These are phyloP conservation scores for Notamacropus eugenii DNA, from an alignment of 2,797 vertebrate genomes.

Conservation along the genomic window DNA sequence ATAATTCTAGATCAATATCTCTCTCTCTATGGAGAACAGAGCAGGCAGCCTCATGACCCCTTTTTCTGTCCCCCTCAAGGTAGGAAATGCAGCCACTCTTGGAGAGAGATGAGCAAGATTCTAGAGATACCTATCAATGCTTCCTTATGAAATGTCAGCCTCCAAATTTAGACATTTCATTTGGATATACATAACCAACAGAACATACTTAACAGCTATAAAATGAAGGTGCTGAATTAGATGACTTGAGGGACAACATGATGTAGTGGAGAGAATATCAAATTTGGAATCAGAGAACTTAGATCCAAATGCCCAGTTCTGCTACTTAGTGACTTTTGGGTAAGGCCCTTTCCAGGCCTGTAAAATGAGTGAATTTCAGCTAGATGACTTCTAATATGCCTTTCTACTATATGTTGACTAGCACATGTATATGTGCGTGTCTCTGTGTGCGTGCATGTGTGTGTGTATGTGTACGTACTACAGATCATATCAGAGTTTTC, in stretches of 20 bases:
- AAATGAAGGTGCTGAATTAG: not conserved
- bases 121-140: not conserved
- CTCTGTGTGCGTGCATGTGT: not conserved
- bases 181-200: not conserved
- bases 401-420: not conserved
- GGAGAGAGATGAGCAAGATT: not conserved
- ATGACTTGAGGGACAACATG: not conserved
- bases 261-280: not conserved
- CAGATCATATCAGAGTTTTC: not conserved
- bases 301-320: not conserved
- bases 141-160: not conserved
- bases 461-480: not conserved
- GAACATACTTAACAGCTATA: not conserved
- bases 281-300: not conserved
- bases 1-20: not conserved
- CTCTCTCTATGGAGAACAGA: not conserved
- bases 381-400: not conserved
- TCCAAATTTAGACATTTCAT: not conserved
- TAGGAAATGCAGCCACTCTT: not conserved
- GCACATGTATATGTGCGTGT: not conserved
- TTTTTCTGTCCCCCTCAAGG: not conserved
- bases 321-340: not conserved
- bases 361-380: not conserved
- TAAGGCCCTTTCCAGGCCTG: not conserved
- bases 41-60: no score